Base-by-base conservation (phyloP, 2,888 invertebrate genomes). In the Palloptera scutellata region DNA sequence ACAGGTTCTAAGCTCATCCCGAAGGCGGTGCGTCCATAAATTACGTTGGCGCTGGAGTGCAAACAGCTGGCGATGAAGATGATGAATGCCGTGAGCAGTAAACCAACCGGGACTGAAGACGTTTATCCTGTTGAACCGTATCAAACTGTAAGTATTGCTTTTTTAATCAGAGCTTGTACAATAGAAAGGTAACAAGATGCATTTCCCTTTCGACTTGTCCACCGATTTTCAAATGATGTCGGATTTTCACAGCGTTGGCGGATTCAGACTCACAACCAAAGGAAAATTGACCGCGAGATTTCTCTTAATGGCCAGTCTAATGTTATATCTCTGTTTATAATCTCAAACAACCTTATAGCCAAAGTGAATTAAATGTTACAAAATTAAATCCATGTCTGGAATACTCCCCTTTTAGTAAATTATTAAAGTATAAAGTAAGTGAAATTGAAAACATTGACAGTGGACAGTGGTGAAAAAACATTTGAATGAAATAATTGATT, bases 61-160 rank as follows among this genome's bases (percentile, higher is more conserved):
- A 61, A 58, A 40, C 11, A 42, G 15, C 53, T 20, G 13, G 20
- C 48, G 13, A 13, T 4, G 12, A 59, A 53, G 57, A n/a, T n/a
- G 15, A 62, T 66, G 12, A 40, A 53, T n/a, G 58, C 53, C 17
- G 51, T 51, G 10, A 52, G 15, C 54, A 15, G 20, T 10, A 40
- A 51, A 51, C 52, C 43, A 61, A 52, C 19, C n/a, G 19, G 13
- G 19, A 5, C 52, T 11, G 30, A 61, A 8, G 15, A 61, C 30
- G 30, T 53, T 4, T 41, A 51, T 11, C 51, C 51, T 13, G 30
- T 61, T 13, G 48, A 45, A 6, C 58, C 65, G 10, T 64, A 57
- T 52, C 64, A 70, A 52, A 30, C 58, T 59, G 64, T 69, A 51
- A 69, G 70, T 65, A 58, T 68, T 64, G 57, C 61, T 17, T 58